These are phyloP conservation scores for Hydrozoanthus gracilis DNA, from an alignment of 92 coral and sea anemone genomes.

Conservation along the genomic window DNA sequence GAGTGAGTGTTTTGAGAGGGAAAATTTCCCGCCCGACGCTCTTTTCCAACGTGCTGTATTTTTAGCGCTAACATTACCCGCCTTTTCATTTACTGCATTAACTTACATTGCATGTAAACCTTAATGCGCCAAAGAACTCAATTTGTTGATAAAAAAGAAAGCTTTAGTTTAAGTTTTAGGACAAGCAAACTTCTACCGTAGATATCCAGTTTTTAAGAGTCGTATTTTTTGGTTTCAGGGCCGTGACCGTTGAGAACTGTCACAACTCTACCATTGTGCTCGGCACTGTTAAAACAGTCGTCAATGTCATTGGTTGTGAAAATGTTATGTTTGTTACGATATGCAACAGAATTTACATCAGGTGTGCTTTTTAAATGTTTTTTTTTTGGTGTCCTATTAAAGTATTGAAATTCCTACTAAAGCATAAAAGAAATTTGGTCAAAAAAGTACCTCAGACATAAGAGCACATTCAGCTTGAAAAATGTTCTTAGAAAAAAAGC, in stretches of 20 bases:
- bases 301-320: slow-evolving; percentile 93
- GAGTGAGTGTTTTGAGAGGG: too few species aligned
- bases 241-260: slow-evolving; percentile 93
- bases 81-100: background rate
- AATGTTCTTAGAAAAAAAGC: too few species aligned
- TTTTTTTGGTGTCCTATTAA: background rate
- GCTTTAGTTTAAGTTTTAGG: too few species aligned
- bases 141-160: too few species aligned
- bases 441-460: too few species aligned
- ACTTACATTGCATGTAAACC: too few species aligned
- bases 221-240: slow-evolving; percentile 57
- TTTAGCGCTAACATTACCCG: background rate
- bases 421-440: background rate
- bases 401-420: background rate
- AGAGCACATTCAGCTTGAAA: too few species aligned
- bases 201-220: too few species aligned
- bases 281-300: slow-evolving; percentile 87
- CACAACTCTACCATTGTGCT: slow-evolving; percentile 95
- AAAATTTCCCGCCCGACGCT: too few species aligned
- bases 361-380: slow-evolving; percentile 57
- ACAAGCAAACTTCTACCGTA: too few species aligned
- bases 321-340: slow-evolving; percentile 84
- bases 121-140: too few species aligned
- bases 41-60: background rate
- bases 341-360: slow-evolving; percentile 78